phyloP scores from a whole-genome alignment of 2,113 vertebrate genomes.

The Ictalurus punctatus region DNA sequence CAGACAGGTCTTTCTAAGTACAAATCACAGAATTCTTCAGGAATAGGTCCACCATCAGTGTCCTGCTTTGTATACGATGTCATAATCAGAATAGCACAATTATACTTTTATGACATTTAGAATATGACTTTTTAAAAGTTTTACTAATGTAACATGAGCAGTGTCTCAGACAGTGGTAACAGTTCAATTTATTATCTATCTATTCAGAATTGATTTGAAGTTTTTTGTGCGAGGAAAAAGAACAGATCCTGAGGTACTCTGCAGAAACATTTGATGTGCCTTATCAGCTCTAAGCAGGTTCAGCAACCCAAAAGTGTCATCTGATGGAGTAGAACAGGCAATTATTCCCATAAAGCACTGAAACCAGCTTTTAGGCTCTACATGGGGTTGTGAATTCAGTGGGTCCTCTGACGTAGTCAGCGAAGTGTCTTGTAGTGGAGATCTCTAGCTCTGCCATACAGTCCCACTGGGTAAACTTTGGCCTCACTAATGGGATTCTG shows the following conservation, averaged over 20 bases:
- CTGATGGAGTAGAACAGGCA: constrained; percentile 63
- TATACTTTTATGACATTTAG: not conserved
- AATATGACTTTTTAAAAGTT: constrained; percentile 14
- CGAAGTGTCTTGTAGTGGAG: not conserved
- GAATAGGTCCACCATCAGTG: constrained; percentile 40
- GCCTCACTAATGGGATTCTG: constrained; percentile 44
- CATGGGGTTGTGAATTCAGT: constrained; percentile 43
- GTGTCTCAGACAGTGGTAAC: not conserved
- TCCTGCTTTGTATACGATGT: not conserved
- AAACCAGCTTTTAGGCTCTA: constrained; percentile 47
- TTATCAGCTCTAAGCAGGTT: constrained; percentile 70
- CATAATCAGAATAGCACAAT: constrained; percentile 8
- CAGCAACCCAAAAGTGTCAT: constrained; percentile 59
- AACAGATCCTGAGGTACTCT: constrained; percentile 17
- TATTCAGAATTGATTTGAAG: not conserved
- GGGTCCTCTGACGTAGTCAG: not conserved
- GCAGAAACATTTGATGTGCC: constrained; percentile 51
- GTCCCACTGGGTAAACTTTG: constrained; percentile 13
- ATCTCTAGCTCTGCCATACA: not conserved
- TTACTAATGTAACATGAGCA: not conserved
- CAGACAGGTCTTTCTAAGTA: constrained; percentile 45
- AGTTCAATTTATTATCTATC: constrained; percentile 22
- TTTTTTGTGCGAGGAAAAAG: constrained; percentile 26
- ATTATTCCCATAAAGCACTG: constrained; percentile 69
- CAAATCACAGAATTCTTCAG: constrained; percentile 43